Evolutionary conservation across 2,113 vertebrate species (phyloP).

Genomic region (Ploceus nigricollis): DNA sequence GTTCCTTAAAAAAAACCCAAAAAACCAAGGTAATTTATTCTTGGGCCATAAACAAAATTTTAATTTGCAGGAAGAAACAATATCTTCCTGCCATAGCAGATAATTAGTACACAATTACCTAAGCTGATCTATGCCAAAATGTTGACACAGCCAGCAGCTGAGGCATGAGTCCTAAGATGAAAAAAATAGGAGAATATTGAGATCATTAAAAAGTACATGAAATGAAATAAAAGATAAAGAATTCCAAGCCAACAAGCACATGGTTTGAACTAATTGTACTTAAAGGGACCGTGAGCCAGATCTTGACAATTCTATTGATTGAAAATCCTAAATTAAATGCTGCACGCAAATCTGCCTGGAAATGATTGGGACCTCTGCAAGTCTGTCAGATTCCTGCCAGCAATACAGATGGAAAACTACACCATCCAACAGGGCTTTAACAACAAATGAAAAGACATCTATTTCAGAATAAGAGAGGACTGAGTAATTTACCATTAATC

Average conservation of each 20-base stretch:
- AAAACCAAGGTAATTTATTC: background rate
- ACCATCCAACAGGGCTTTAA: background rate
- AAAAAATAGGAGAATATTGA: background rate
- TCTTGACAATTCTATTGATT: slow-evolving; percentile 20
- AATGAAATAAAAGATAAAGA: background rate
- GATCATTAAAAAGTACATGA: background rate
- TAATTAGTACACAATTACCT: background rate
- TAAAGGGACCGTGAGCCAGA: background rate
- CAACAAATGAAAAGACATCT: background rate
- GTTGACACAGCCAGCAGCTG: background rate
- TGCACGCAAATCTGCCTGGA: slow-evolving; percentile 5
- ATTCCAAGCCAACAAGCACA: background rate
- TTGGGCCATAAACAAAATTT: background rate
- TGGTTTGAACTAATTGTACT: background rate
- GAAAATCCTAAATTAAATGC: slow-evolving; percentile 36
- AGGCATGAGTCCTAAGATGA: background rate
- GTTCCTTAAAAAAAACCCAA: background rate
- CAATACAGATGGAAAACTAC: background rate
- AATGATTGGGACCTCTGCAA: background rate
- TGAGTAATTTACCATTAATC: background rate
- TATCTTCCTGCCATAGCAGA: background rate
- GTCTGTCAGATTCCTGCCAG: background rate
- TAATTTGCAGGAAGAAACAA: background rate
- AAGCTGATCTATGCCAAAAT: background rate
- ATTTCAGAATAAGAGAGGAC: background rate